phyloP scores from a whole-genome alignment of 2,797 vertebrate species.

The Onychomys leucogaster region DNA sequence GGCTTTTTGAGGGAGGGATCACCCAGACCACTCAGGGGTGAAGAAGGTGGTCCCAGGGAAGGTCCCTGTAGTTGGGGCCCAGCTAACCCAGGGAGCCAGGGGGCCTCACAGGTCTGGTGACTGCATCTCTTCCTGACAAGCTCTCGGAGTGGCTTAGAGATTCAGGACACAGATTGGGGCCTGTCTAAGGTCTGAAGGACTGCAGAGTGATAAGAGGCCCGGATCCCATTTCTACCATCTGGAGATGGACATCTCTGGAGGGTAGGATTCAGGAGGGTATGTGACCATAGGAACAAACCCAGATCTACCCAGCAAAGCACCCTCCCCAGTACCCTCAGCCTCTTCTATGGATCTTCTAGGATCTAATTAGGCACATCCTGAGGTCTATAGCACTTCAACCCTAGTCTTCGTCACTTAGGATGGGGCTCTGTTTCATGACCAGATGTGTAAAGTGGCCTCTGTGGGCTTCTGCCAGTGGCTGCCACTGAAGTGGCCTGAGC shows the following conservation, averaged over 20 bases:
- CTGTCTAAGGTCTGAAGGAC: background rate
- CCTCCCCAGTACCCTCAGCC: too few species aligned
- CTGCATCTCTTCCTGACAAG: background rate
- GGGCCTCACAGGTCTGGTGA: accelerated
- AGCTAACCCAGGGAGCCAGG: background rate
- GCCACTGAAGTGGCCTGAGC: background rate
- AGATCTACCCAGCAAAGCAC: accelerated
- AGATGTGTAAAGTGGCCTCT: accelerated
- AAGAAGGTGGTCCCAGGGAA: background rate
- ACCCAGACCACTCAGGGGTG: background rate
- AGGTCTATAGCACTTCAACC: accelerated
- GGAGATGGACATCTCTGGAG: accelerated
- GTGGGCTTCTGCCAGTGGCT: accelerated
- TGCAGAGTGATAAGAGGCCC: background rate
- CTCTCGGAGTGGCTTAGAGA: accelerated
- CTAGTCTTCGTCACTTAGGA: accelerated
- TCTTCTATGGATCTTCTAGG: background rate
- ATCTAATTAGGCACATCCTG: accelerated
- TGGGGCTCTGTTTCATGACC: background rate
- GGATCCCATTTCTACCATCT: too few species aligned
- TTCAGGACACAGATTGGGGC: accelerated
- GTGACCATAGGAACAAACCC: background rate
- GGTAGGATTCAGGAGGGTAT: accelerated
- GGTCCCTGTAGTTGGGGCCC: background rate
- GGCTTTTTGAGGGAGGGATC: background rate